Base-by-base conservation (phyloP, 1,140 invertebrate species). In the Sarcophaga peregrina region DNA sequence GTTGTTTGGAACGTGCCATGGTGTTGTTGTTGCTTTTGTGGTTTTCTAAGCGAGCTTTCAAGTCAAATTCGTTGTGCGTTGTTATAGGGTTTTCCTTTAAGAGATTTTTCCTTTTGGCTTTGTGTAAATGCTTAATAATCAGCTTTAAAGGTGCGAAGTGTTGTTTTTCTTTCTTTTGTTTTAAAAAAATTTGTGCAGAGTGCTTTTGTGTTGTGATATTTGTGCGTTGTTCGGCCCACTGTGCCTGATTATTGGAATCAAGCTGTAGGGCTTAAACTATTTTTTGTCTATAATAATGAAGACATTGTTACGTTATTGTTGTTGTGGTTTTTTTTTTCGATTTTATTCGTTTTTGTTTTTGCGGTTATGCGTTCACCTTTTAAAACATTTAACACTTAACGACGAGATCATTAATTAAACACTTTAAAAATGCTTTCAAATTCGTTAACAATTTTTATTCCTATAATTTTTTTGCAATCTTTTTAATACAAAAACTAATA, bases 161-260 rank as follows among this genome's bases (percentile, higher is more conserved):
- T 48, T 76, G 74, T 48, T 75, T 7, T 47, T 50, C 50, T 58
- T 72, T 75, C 72, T 25, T 8, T 80, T 62, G 20, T 7, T 83
- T 52, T 5, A 37, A 4, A 37, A 37, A 37, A 37, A 37, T 37
- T 37, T 37, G 25, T 37, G 25, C 25, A 37, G 25, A 37, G 25
- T 37, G 25, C 25, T n/a, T n/a, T 37, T 37, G 25, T 37, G 25
- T 37, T 37, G 25, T 37, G 25, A 37, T 37, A 37, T 37, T 37
- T 37, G 25, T 37, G 25, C 25, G 25, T 62, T 58, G 25, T 81
- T 74, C 58, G 74, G 80, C 62, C 83, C 83, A 81, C 83, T 58
- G 68, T 62, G 82, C 74, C 83, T 81, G 52, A 62, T 62, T 9
- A 52, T 25, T 46, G 15, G n/a, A 81, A 78, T 50, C 75, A 78